Percentiles rank a stretch among this genome's conserved stretches.
Conservation (phyloP, 23 tunicate genomes). For the Halocynthia roretzi region DNA sequence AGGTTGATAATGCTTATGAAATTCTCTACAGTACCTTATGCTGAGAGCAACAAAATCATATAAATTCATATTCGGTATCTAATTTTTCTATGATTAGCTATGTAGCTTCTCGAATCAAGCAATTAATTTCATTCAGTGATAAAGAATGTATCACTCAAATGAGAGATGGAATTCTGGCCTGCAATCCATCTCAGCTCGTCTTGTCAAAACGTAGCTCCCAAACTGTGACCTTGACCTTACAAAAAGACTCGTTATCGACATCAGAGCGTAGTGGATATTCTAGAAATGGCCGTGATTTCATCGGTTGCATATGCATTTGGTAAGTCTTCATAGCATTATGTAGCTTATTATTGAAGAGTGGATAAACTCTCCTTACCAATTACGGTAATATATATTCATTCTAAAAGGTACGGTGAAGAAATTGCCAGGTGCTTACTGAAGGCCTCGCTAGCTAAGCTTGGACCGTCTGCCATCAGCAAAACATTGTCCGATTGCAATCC, state of each 20-base stretch:
- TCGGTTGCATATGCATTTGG: conserved; percentile 16
- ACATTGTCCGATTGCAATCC: conserved; percentile 17
- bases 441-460: conserved; percentile 29
- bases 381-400: too few species aligned
- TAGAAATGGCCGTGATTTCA: conserved; percentile 11
- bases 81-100: not conserved
- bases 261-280: conserved; percentile 6
- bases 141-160: too few species aligned
- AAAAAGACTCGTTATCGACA: not conserved
- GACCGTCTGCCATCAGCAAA: conserved; percentile 36
- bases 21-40: not conserved
- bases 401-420: conserved; percentile 69
- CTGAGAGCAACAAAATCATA: not conserved
- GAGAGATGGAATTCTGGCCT: not conserved
- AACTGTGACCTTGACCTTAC: not conserved
- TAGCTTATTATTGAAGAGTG: too few species aligned
- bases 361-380: not conserved
- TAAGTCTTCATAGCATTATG: not conserved
- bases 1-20: conserved; percentile 1
- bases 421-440: conserved; percentile 45
- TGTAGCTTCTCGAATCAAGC: too few species aligned
- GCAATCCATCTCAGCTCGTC: conserved; percentile 48
- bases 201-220: conserved; percentile 36
- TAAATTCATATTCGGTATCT: not conserved
- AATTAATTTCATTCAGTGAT: too few species aligned